Percentiles rank a stretch among this genome's conserved stretches.
Evolutionary conservation across 1,140 invertebrate species (phyloP).

Genomic region (Delia radicum): DNA sequence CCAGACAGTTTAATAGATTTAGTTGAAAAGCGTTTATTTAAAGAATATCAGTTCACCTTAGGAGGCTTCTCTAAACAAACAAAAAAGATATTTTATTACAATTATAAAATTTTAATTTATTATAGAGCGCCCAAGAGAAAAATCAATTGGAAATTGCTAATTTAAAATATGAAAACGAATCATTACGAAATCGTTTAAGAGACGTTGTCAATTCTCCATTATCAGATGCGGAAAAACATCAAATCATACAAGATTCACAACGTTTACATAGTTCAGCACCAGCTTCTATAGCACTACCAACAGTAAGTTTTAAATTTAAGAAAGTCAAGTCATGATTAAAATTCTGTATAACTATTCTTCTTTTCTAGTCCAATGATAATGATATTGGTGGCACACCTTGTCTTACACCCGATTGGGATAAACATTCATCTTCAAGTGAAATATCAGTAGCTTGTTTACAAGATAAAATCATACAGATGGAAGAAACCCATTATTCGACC

Average conservation of each 20-base stretch:
- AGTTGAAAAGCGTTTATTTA: background rate
- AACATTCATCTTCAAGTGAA: constrained; percentile 83
- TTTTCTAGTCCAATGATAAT: constrained; percentile 20
- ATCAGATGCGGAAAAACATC: constrained; percentile 79
- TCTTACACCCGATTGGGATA: constrained; percentile 80
- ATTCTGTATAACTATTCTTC: background rate
- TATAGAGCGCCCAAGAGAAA: constrained; percentile 59
- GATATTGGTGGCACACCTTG: constrained; percentile 62
- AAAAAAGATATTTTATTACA: no score
- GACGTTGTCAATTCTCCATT: constrained; percentile 76
- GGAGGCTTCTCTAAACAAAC: background rate
- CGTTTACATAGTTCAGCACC: constrained; percentile 66
- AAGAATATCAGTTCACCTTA: background rate
- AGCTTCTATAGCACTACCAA: constrained; percentile 63
- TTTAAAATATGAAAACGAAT: constrained; percentile 72
- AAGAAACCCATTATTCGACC: constrained; percentile 70
- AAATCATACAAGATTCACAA: constrained; percentile 69
- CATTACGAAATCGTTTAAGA: constrained; percentile 69
- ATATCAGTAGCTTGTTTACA: constrained; percentile 90
- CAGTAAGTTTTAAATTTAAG: constrained; percentile 51
- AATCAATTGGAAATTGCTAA: constrained; percentile 65
- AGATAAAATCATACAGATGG: constrained; percentile 82
- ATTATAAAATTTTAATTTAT: background rate
- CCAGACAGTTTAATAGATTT: background rate
- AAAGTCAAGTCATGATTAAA: background rate